These are phyloP conservation scores for Holothuria glaberrima DNA, from an alignment of 35 echinoderm and acorn worm genomes.

Conservation along the genomic window DNA sequence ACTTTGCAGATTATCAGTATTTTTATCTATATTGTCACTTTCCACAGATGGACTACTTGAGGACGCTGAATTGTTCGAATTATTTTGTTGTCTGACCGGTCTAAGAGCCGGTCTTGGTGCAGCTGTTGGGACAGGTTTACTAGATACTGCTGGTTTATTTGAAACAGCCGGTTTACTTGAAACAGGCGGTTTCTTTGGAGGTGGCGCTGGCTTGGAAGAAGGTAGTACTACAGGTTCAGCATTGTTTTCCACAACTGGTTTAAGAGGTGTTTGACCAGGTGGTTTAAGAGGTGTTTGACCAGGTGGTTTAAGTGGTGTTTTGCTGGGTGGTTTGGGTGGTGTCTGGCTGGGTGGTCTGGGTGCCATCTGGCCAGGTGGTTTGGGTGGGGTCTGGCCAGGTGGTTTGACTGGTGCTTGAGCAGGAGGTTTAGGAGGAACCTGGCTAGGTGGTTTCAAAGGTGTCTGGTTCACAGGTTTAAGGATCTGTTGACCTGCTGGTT, in stretches of 20 bases:
- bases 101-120: slow-evolving; percentile 20
- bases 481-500: not conserved
- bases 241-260: not conserved
- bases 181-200: slow-evolving; percentile 5
- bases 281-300: slow-evolving; percentile 19
- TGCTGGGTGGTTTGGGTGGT: not conserved
- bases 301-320: not conserved
- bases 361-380: not conserved
- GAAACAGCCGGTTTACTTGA: slow-evolving; percentile 12
- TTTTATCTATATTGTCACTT: too few relatives aligned
- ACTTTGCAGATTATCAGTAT: too few relatives aligned
- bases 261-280: slow-evolving; percentile 36
- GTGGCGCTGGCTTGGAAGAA: slow-evolving; percentile 19
- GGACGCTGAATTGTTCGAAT: slow-evolving; percentile 31
- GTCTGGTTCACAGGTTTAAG: not conserved
- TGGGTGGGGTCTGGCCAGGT: not conserved
- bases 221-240: not conserved
- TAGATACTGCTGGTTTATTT: not conserved
- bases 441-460: not conserved
- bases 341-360: not conserved
- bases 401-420: not conserved
- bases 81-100: not conserved
- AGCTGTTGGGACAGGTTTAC: not conserved
- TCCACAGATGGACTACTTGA: not conserved
- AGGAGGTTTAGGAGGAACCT: not conserved